These are phyloP conservation scores for Syrista parreyssii DNA, from an alignment of 2,888 invertebrate species.

Conservation along the genomic window DNA sequence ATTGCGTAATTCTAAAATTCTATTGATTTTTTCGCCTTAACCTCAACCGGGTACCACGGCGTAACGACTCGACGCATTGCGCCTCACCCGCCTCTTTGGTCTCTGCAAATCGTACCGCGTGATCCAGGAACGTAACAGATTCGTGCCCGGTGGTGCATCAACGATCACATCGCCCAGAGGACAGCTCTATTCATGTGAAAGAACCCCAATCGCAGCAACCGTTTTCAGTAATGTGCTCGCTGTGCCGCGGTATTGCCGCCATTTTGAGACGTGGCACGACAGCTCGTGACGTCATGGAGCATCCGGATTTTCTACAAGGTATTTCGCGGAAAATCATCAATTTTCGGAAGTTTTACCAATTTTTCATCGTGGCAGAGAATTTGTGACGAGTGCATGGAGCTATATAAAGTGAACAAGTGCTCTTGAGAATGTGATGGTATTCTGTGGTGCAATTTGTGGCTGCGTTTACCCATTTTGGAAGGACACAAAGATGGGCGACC, in stretches of 20 bases:
- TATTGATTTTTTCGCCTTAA: slow-evolving; percentile 20
- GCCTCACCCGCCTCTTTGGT: background rate
- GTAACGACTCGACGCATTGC: background rate
- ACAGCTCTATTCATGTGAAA: background rate
- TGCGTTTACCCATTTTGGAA: background rate
- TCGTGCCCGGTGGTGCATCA: background rate
- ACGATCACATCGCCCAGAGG: background rate
- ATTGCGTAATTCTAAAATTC: background rate
- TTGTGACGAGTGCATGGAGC: background rate
- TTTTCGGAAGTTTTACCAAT: background rate
- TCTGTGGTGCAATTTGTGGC: background rate
- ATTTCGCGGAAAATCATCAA: background rate
- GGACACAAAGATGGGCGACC: background rate
- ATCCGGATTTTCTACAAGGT: background rate
- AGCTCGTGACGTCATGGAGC: background rate
- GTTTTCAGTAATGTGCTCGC: background rate
- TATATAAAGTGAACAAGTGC: background rate
- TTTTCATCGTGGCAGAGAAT: background rate
- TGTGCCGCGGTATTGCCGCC: background rate
- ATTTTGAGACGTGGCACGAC: background rate
- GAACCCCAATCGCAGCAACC: background rate
- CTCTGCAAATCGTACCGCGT: background rate
- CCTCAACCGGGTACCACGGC: slow-evolving; percentile 6
- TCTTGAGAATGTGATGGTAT: background rate
- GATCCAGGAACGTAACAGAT: background rate